These are phyloP conservation scores for Melieria picta DNA, from an alignment of 2,888 invertebrate genomes.

Conservation along the genomic window DNA sequence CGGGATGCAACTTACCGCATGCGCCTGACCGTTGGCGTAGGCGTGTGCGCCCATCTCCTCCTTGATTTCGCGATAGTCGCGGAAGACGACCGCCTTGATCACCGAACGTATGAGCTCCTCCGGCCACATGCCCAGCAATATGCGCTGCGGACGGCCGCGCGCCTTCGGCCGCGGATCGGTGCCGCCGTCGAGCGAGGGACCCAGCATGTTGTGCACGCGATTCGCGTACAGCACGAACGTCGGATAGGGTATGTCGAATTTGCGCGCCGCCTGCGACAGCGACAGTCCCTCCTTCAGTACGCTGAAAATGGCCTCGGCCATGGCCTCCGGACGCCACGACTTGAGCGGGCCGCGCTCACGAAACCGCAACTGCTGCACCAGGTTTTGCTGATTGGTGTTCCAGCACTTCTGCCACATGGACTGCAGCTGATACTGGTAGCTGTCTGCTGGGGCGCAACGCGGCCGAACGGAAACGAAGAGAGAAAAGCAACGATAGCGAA, in stretches of 20 bases:
- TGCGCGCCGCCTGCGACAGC: constrained; percentile 88
- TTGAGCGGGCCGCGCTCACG: constrained; percentile 91
- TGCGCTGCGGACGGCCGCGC: constrained; percentile 89
- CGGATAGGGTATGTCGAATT: constrained; percentile 94
- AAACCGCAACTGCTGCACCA: constrained; percentile 88
- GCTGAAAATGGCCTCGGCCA: constrained; percentile 94
- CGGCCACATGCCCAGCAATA: constrained; percentile 91
- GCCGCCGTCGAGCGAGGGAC: constrained; percentile 89
- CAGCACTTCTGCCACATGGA: constrained; percentile 97
- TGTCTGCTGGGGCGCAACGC: constrained; percentile 71
- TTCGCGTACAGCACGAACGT: constrained; percentile 94
- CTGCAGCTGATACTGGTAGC: constrained; percentile 94
- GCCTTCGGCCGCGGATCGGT: constrained; percentile 92
- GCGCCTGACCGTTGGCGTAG: constrained; percentile 59
- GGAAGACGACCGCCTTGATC: constrained; percentile 90
- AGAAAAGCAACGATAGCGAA: constrained; percentile 10
- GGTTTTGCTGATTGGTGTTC: constrained; percentile 91
- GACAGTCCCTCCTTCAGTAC: constrained; percentile 90
- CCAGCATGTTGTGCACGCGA: constrained; percentile 92
- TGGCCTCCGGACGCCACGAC: constrained; percentile 93
- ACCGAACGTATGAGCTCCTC: constrained; percentile 93
- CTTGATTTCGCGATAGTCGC: constrained; percentile 85
- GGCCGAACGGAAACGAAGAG: constrained; percentile 3
- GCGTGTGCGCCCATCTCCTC: constrained; percentile 71
- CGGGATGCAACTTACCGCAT: constrained; percentile 44